Conservation (phyloP, 2,113 vertebrate genomes). For the Petromus typicus region DNA sequence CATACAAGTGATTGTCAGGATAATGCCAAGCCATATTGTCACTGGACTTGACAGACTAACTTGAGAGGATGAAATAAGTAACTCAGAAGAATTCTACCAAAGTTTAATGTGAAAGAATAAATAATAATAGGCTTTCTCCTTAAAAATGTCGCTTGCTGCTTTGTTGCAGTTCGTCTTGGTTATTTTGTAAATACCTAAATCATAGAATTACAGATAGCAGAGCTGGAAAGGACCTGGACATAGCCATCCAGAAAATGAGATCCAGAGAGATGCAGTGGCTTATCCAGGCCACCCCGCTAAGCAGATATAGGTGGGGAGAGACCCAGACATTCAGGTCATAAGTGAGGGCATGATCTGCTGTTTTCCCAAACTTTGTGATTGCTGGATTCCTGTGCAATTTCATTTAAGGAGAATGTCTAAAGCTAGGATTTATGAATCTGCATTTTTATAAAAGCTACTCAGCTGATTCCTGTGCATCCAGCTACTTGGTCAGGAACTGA, state of each 20-base stretch:
- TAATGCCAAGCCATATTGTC: background rate
- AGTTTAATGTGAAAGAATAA: background rate
- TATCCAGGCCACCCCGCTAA: background rate
- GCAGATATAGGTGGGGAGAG: background rate
- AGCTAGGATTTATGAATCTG: background rate
- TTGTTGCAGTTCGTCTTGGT: background rate
- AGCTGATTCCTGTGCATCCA: background rate
- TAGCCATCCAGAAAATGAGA: background rate
- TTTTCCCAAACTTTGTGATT: background rate
- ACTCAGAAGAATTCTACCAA: constrained; percentile 19
- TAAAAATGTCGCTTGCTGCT: background rate
- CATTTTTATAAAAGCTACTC: background rate
- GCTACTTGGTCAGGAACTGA: background rate
- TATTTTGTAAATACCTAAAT: constrained; percentile 26
- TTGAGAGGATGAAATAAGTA: background rate
- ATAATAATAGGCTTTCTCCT: constrained; percentile 9
- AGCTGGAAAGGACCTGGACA: background rate
- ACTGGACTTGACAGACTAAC: background rate
- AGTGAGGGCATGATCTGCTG: background rate
- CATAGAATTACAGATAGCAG: background rate
- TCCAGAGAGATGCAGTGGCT: background rate
- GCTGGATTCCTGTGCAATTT: background rate
- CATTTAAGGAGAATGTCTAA: constrained; percentile 7
- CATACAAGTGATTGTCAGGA: background rate
- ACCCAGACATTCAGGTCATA: background rate